These are phyloP conservation scores for Mionectes olivaceus DNA, from an alignment of 2,797 vertebrate genomes.

Conservation along the genomic window DNA sequence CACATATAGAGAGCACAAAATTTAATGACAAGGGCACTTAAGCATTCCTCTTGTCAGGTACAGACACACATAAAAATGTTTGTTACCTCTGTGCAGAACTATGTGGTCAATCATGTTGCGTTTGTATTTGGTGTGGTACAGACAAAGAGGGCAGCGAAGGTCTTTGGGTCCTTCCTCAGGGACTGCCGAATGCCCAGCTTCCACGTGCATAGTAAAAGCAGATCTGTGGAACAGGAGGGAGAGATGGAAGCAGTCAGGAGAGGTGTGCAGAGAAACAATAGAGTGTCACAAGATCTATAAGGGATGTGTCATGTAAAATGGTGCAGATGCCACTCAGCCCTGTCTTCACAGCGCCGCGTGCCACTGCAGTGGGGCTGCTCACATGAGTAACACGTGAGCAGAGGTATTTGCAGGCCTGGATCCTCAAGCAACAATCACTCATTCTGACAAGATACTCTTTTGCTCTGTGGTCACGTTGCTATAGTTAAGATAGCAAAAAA, in stretches of 20 bases:
- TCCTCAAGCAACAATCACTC: background rate
- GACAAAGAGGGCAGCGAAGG: slow-evolving; percentile 96
- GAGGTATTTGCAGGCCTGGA: background rate
- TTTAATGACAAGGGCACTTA: background rate
- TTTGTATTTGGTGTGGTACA: slow-evolving; percentile 98
- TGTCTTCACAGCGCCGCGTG: background rate
- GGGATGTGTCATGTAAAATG: background rate
- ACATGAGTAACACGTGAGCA: slow-evolving; percentile 16
- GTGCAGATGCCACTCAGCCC: slow-evolving; percentile 19
- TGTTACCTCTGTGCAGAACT: slow-evolving; percentile 94
- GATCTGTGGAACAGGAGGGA: slow-evolving; percentile 81
- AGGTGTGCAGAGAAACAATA: background rate
- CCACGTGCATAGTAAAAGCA: slow-evolving; percentile 95
- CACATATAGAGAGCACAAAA: background rate
- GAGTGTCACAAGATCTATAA: background rate
- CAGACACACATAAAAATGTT: background rate
- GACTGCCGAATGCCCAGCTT: slow-evolving; percentile 89
- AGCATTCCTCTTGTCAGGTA: background rate
- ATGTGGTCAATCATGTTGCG: slow-evolving; percentile 99
- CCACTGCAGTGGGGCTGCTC: background rate
- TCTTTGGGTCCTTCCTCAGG: slow-evolving; percentile 92
- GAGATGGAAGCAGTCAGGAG: slow-evolving; percentile 35
- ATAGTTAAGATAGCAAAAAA: background rate
- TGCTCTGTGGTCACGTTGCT: background rate
- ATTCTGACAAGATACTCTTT: background rate